Evolutionary conservation across 2,888 invertebrate species (phyloP).

Genomic region (Barypeithes pellucidus): DNA sequence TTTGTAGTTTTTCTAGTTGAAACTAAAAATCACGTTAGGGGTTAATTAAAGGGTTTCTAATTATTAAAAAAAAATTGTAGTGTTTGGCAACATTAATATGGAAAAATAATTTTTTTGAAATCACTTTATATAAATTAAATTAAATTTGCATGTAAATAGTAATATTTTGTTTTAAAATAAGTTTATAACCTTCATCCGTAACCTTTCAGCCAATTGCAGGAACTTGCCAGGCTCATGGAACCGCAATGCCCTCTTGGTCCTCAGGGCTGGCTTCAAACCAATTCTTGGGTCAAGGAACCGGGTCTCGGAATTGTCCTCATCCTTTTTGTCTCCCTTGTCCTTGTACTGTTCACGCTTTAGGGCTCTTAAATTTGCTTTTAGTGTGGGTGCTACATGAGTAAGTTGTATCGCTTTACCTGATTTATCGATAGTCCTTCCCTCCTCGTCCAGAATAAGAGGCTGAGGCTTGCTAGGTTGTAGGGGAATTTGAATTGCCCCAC

Average conservation of each 20-base stretch:
- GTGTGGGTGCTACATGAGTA: constrained; percentile 91
- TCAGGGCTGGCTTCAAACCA: constrained; percentile 77
- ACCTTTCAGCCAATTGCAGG: constrained; percentile 89
- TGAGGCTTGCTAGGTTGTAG: constrained; percentile 80
- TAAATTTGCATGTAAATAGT: no score
- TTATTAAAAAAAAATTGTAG: no score
- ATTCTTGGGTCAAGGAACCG: constrained; percentile 88
- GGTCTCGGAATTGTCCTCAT: constrained; percentile 71
- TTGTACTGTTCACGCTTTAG: constrained; percentile 94
- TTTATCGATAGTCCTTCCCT: constrained; percentile 94
- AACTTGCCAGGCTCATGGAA: constrained; percentile 99
- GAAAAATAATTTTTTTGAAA: no score
- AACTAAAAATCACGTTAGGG: constrained; percentile 75
- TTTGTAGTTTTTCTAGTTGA: constrained; percentile 94
- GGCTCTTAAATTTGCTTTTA: constrained; percentile 96
- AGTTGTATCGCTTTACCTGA: constrained; percentile 90
- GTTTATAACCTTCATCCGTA: constrained; percentile 86
- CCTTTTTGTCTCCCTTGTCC: constrained; percentile 77
- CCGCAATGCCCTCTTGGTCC: constrained; percentile 84
- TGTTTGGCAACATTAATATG: no score
- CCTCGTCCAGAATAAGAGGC: constrained; percentile 93
- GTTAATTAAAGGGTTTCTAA: no score
- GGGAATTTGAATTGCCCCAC: constrained; percentile 68
- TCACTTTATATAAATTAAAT: no score
- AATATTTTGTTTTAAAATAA: not conserved